A percentile compares a stretch with the other conserved stretches of the same genome.
phyloP scores from a whole-genome alignment of 2,113 vertebrate species.

The Heterotilapia buettikoferi region DNA sequence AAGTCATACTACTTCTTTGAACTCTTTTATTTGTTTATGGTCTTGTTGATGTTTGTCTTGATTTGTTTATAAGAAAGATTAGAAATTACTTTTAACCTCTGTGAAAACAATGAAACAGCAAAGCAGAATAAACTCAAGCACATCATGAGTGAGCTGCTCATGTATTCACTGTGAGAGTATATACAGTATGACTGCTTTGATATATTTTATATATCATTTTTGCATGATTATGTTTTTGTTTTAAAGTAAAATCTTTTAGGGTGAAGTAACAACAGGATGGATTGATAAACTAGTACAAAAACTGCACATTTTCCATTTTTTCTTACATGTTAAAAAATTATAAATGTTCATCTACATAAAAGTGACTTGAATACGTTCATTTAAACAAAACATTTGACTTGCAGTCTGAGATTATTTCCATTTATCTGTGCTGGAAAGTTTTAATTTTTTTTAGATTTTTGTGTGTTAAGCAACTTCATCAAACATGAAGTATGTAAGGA shows the following conservation, averaged over 20 bases:
- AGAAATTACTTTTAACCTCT: background rate
- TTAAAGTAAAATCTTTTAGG: rapidly evolving
- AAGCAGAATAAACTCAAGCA: background rate
- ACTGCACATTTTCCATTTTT: background rate
- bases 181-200: background rate
- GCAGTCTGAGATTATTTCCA: background rate
- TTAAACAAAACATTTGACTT: background rate
- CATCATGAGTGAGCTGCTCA: background rate
- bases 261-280: rapidly evolving
- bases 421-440: background rate
- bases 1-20: background rate
- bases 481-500: rapidly evolving
- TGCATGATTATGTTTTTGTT: background rate
- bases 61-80: background rate
- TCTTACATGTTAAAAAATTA: background rate
- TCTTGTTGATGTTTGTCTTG: background rate
- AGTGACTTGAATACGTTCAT: rapidly evolving
- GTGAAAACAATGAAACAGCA: background rate
- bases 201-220: background rate
- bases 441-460: background rate
- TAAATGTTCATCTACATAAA: background rate
- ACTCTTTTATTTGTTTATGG: background rate
- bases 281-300: rapidly evolving
- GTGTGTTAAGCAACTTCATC: rapidly evolving
- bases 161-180: rapidly evolving